Conservation (phyloP, 2,888 invertebrate genomes). For the Germaria angustata region DNA sequence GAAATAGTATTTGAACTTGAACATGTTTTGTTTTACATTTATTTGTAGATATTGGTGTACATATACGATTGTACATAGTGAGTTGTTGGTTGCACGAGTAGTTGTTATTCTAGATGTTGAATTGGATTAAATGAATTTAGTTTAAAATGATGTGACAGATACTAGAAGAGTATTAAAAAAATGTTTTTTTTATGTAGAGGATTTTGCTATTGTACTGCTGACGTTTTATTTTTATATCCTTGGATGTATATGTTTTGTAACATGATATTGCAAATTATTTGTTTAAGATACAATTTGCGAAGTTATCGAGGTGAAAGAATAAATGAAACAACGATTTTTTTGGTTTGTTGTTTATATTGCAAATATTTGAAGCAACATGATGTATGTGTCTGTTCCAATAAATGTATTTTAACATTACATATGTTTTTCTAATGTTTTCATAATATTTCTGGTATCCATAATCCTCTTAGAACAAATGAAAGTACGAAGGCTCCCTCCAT, state of each 20-base stretch:
- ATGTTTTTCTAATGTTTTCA: too few relatives aligned
- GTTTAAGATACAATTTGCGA: conserved; percentile 6
- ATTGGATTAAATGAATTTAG: conserved; percentile 27
- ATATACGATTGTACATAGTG: not conserved
- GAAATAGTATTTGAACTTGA: conserved; percentile 40
- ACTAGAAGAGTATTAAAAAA: not conserved
- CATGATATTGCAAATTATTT: conserved; percentile 19
- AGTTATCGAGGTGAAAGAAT: not conserved
- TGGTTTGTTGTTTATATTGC: not conserved
- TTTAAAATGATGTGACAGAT: conserved; percentile 43
- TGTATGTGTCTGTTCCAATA: not conserved
- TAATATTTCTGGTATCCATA: too few relatives aligned
- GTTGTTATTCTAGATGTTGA: conserved; percentile 27
- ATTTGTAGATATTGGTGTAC: not conserved
- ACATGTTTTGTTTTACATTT: not conserved
- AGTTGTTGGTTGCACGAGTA: conserved; percentile 6
- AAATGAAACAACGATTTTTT: not conserved
- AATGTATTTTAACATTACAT: not conserved
- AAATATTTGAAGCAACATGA: not conserved
- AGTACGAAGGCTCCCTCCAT: too few relatives aligned
- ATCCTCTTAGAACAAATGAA: too few relatives aligned
- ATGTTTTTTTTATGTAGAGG: not conserved
- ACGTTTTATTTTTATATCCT: conserved; percentile 6
- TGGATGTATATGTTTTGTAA: not conserved
- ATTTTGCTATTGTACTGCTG: conserved; percentile 13